Base-by-base conservation (phyloP, 2,113 vertebrate species). In the Oriolus oriolus region DNA sequence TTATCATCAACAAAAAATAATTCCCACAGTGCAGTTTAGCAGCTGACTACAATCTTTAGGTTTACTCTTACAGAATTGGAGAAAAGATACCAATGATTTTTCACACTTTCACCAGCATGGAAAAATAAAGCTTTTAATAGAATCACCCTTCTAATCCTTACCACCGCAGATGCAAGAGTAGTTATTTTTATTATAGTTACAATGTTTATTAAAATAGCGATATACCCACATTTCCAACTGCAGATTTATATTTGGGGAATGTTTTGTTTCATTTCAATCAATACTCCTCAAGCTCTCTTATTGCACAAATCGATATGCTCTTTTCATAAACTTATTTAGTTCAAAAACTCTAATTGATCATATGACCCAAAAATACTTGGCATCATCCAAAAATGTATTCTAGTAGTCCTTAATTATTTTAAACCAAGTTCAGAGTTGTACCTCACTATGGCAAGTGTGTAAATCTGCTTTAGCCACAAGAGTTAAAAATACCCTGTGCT, bases 371-470 rank as follows among this genome's bases (percentile, higher is more conserved):
- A 86, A 76, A 33, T 22, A 86, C 60, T 1, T 47, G 21, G 6
- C 37, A 41, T 50, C 7, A 16, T 27, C 52, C 3, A 53, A 23
- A 89, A 28, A 3, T 33, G 9, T 33, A 39, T 45, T 49, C 39
- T 50, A 17, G 28, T 11, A 65, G 39, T 15, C 31, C 15, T 33
- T 35, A 39, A 11, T 1, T 53, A 26, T n/a, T 87, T 81, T 49
- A 41, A 84, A 17, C 12, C 16, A 84, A 39, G 11, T 60, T 80
- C n/a, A 57, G 50, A 20, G 59, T 17, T 53, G 8, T 7, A 57
- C 7, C 5, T 74, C 28, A 10, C 10, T 33, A n/a, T 2, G 13
- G 5, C 24, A 87, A 84, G 6, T 0, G 1, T 24, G 5, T 16
- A 77, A 45, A 39, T 35, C 22, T 73, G 10, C 11, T 76, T 84